These are phyloP conservation scores for Andrena bicolor DNA, from an alignment of 2,888 invertebrate species.

Conservation along the genomic window DNA sequence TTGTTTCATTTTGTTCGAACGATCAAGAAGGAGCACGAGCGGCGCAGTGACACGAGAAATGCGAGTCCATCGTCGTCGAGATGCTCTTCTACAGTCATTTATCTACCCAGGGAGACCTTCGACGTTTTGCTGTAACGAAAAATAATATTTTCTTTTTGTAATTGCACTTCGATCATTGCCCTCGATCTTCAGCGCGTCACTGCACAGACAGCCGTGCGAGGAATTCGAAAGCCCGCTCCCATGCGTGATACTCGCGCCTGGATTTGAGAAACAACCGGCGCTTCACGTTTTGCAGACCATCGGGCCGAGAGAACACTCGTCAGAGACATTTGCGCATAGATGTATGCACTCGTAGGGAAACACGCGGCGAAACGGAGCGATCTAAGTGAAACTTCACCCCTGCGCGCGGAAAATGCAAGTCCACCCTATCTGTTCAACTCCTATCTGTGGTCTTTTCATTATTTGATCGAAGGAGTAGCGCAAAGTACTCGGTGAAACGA, in stretches of 20 bases:
- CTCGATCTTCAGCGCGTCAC: conserved; percentile 44
- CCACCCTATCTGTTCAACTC: not conserved
- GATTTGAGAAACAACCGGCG: not conserved
- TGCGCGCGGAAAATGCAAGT: not conserved
- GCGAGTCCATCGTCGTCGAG: conserved; percentile 31
- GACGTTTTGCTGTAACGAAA: conserved; percentile 64
- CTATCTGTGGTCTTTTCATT: not conserved
- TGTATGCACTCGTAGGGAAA: not conserved
- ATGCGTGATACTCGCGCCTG: not conserved
- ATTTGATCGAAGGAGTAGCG: too few relatives aligned
- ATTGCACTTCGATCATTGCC: conserved; percentile 68
- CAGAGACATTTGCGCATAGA: conserved; percentile 7
- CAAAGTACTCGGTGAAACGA: too few relatives aligned
- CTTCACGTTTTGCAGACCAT: not conserved
- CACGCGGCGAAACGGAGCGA: conserved; percentile 1
- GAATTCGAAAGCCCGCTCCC: conserved; percentile 15
- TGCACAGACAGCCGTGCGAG: conserved; percentile 31
- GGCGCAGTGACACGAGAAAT: conserved; percentile 52
- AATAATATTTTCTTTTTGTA: conserved; percentile 66
- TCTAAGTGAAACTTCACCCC: not conserved
- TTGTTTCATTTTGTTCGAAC: not conserved
- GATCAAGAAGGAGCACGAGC: conserved; percentile 26
- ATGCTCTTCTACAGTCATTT: conserved; percentile 47
- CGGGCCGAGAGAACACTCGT: not conserved
- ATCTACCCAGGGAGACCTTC: conserved; percentile 51